phyloP scores from a whole-genome alignment of 1,140 invertebrate species.

The Drosophila prosaltans region DNA sequence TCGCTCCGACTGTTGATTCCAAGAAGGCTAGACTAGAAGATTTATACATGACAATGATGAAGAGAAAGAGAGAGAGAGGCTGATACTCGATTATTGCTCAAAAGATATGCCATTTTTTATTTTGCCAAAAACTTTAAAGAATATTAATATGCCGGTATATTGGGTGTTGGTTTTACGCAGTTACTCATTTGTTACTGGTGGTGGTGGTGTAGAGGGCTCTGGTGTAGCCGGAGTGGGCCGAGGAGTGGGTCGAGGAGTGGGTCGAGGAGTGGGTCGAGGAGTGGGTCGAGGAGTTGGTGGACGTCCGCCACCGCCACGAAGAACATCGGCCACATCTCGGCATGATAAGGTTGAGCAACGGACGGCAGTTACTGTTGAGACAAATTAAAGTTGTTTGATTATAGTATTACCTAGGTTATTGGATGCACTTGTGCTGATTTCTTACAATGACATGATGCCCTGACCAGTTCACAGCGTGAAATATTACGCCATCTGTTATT shows the following conservation, averaged over 20 bases:
- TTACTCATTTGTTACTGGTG: not conserved
- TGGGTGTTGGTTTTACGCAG: not conserved
- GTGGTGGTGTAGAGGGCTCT: not conserved
- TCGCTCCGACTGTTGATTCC: conserved; percentile 13
- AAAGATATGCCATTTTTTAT: conserved; percentile 12
- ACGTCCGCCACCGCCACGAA: not conserved
- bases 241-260: not conserved
- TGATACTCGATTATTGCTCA: conserved; percentile 14
- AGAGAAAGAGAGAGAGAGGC: not conserved
- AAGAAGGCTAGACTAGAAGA: conserved; percentile 11
- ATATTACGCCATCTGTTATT: conserved; percentile 33
- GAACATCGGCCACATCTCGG: conserved; percentile 21
- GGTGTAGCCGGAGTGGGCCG: not conserved
- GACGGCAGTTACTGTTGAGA: conserved; percentile 27
- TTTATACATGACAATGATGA: conserved; percentile 2
- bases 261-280: not conserved
- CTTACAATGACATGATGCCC: conserved; percentile 49
- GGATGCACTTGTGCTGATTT: not conserved
- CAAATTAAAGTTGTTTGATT: not conserved
- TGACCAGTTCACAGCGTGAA: conserved; percentile 45
- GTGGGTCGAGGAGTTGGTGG: not conserved
- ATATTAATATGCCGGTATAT: conserved; percentile 2
- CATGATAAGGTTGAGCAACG: conserved; percentile 35
- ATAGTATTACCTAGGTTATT: not conserved
- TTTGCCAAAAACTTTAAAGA: conserved; percentile 16